Conservation (phyloP, 2,113 vertebrate species). For the Spermophilus dauricus region DNA sequence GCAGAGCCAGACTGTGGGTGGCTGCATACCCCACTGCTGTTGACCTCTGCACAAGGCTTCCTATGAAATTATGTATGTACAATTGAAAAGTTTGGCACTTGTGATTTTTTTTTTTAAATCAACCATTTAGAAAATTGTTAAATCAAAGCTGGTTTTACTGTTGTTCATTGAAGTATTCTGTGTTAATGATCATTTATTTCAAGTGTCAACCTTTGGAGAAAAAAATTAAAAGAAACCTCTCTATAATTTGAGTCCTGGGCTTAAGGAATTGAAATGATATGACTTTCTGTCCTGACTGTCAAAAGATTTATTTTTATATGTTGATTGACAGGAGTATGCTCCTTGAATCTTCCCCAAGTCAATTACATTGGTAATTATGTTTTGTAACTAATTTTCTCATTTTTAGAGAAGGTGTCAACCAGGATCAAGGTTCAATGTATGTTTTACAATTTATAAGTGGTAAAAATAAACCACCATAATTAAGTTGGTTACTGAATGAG, state of each 20-base stretch:
- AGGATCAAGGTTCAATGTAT: background rate
- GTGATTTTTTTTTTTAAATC: slow-evolving; percentile 25
- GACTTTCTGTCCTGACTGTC: slow-evolving; percentile 26
- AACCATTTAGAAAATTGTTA: slow-evolving; percentile 63
- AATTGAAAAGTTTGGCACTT: background rate
- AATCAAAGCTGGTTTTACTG: background rate
- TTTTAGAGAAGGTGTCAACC: background rate
- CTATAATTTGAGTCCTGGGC: background rate
- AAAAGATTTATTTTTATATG: slow-evolving; percentile 31
- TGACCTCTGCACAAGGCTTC: background rate
- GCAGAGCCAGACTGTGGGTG: fast-evolving
- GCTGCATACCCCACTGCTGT: background rate
- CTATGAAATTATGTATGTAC: background rate
- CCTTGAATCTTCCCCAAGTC: background rate
- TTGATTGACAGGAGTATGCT: slow-evolving; percentile 17
- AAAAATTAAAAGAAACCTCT: slow-evolving; percentile 3
- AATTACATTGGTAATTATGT: slow-evolving; percentile 21
- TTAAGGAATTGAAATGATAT: slow-evolving; percentile 52
- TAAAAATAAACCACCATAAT: background rate
- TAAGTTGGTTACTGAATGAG: background rate
- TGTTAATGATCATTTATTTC: slow-evolving; percentile 54
- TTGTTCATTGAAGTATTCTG: slow-evolving; percentile 29
- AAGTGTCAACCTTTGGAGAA: background rate
- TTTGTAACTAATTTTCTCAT: slow-evolving; percentile 43
- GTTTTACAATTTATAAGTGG: slow-evolving; percentile 5